A percentile compares a stretch with the other conserved stretches of the same genome.
These are phyloP conservation scores for Maconellicoccus hirsutus DNA, from an alignment of 1,140 invertebrate genomes.

Conservation along the genomic window DNA sequence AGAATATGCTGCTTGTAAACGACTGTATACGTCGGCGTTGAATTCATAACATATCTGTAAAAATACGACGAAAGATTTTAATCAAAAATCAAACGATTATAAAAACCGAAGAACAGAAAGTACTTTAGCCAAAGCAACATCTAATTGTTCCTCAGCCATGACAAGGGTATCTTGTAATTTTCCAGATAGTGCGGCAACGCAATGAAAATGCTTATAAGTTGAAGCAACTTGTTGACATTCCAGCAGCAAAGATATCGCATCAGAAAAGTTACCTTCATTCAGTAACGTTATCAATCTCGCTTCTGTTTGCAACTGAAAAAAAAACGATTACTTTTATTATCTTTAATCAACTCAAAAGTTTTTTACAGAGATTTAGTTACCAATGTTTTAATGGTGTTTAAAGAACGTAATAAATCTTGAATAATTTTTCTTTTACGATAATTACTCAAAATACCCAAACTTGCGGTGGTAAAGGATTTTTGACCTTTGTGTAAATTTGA, in stretches of 20 bases:
- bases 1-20: constrained; percentile 74
- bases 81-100: background rate
- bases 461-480: constrained; percentile 68
- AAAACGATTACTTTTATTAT: constrained; percentile 21
- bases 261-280: constrained; percentile 72
- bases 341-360: constrained; percentile 10
- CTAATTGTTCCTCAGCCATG: constrained; percentile 82
- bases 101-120: constrained; percentile 21
- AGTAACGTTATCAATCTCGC: constrained; percentile 67
- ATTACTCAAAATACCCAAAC: constrained; percentile 74
- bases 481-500: constrained; percentile 58
- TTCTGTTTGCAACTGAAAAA: constrained; percentile 63
- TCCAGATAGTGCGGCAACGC: constrained; percentile 69
- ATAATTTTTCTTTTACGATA: constrained; percentile 73
- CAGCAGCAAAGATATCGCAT: constrained; percentile 73
- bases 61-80: background rate
- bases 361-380: constrained; percentile 42
- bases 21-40: constrained; percentile 55
- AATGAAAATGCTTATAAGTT: constrained; percentile 69
- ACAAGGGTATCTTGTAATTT: constrained; percentile 85
- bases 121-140: constrained; percentile 70
- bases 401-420: constrained; percentile 58
- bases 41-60: constrained; percentile 57
- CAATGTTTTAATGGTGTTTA: constrained; percentile 71
- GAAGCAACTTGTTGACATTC: constrained; percentile 76